A percentile compares a stretch with the other conserved stretches of the same genome.
These are phyloP conservation scores for Discoglossus pictus DNA, from an alignment of 2,797 vertebrate species.

Conservation along the genomic window DNA sequence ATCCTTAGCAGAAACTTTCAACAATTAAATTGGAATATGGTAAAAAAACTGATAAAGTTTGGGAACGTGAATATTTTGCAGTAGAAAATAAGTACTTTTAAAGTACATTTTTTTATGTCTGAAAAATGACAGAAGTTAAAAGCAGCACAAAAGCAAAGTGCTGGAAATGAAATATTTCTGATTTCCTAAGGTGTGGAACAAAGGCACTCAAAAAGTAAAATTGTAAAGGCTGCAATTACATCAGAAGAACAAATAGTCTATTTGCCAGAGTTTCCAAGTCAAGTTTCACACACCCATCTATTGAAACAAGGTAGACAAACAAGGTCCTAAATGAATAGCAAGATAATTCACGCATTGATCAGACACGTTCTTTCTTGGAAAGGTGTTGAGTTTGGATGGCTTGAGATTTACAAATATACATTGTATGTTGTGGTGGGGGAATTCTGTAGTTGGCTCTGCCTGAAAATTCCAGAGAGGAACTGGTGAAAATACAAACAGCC, in stretches of 20 bases:
- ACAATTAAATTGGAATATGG: slow-evolving; percentile 15
- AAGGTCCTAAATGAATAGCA: slow-evolving; percentile 7
- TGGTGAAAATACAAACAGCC: too few relatives aligned
- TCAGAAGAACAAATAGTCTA: slow-evolving; percentile 38
- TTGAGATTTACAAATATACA: slow-evolving; percentile 2
- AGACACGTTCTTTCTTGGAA: slow-evolving; percentile 20
- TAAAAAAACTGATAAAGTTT: slow-evolving; percentile 18
- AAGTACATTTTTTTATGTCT: slow-evolving; percentile 22
- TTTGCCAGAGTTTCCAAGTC: slow-evolving; percentile 32
- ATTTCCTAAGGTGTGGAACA: slow-evolving; percentile 21
- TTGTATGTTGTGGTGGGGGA: neutral
- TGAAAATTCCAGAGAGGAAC: too few relatives aligned
- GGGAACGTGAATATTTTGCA: slow-evolving; percentile 7
- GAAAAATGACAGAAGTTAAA: slow-evolving; percentile 14
- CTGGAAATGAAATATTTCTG: slow-evolving; percentile 14
- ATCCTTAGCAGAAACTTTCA: neutral
- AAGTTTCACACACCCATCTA: slow-evolving; percentile 38
- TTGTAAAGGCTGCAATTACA: slow-evolving; percentile 1
- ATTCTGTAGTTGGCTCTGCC: too few relatives aligned
- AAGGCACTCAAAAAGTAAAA: slow-evolving; percentile 10
- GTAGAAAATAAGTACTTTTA: slow-evolving; percentile 1
- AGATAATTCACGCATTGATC: slow-evolving; percentile 31
- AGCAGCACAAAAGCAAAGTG: slow-evolving; percentile 17
- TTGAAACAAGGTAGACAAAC: slow-evolving; percentile 40
- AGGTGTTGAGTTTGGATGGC: neutral